A percentile compares a stretch with the other conserved stretches of the same genome.
These are phyloP conservation scores for Prolemur simus DNA, from an alignment of 2,113 vertebrate genomes.

Conservation along the genomic window DNA sequence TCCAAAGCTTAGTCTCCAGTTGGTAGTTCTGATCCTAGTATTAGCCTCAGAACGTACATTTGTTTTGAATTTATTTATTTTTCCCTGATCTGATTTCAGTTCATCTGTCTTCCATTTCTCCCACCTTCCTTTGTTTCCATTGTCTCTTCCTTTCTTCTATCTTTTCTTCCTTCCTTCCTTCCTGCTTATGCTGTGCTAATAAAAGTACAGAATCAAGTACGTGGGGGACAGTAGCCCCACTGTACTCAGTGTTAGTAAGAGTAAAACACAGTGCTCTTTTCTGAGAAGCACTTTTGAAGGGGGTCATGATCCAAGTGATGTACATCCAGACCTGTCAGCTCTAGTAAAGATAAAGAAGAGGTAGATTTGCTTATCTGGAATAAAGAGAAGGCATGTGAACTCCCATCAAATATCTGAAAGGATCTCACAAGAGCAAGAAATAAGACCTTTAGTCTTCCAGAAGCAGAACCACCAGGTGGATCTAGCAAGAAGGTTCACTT, in stretches of 20 bases:
- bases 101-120: not conserved
- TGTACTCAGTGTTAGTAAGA: not conserved
- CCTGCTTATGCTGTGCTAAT: not conserved
- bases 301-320: not conserved
- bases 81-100: not conserved
- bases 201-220: not conserved
- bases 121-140: too few species aligned
- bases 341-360: not conserved
- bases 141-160: not conserved
- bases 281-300: not conserved
- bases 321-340: not conserved
- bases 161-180: not conserved
- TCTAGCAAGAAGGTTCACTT: not conserved
- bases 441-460: not conserved
- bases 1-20: not conserved
- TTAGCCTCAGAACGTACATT: not conserved
- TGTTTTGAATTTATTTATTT: constrained; percentile 34
- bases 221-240: not conserved
- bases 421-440: not conserved
- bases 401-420: not conserved
- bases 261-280: not conserved
- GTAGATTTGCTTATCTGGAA: not conserved
- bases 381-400: not conserved
- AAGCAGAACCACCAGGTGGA: not conserved
- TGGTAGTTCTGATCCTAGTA: not conserved